phyloP scores from a whole-genome alignment of 2,888 invertebrate genomes.

The Blastobasis lacticolella region DNA sequence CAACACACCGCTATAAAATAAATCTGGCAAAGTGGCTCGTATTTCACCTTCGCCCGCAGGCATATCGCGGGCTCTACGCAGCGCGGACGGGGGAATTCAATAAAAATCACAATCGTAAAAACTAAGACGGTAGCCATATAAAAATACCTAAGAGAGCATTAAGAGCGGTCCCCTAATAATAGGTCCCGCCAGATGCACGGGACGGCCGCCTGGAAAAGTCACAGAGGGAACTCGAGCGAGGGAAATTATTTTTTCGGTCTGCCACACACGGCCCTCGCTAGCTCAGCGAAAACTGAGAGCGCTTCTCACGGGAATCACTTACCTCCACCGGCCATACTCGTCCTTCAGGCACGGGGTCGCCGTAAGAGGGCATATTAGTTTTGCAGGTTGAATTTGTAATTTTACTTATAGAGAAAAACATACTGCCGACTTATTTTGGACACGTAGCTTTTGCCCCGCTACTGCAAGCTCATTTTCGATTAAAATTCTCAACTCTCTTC shows the following conservation, averaged over 20 bases:
- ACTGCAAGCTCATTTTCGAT: no score
- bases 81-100: slow-evolving; percentile 53
- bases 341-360: slow-evolving; percentile 22
- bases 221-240: slow-evolving; percentile 66
- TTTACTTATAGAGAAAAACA: slow-evolving; percentile 12
- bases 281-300: slow-evolving; percentile 60
- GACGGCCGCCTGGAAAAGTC: slow-evolving; percentile 71
- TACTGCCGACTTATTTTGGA: no score
- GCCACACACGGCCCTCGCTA: slow-evolving; percentile 69
- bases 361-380: slow-evolving; percentile 25
- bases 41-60: slow-evolving; percentile 63
- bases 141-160: slow-evolving; percentile 71
- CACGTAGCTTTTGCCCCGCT: no score
- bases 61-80: slow-evolving; percentile 39
- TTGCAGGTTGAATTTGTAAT: slow-evolving; percentile 15
- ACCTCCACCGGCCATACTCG: slow-evolving; percentile 2
- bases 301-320: slow-evolving; percentile 48
- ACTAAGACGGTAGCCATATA: slow-evolving; percentile 66
- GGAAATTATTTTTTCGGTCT: slow-evolving; percentile 72
- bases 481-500: no score
- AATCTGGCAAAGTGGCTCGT: slow-evolving; percentile 62
- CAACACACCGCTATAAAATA: slow-evolving; percentile 60
- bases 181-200: slow-evolving; percentile 72
- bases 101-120: slow-evolving; percentile 74
- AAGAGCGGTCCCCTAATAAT: slow-evolving; percentile 71